Evolutionary conservation across 1,140 invertebrate species (phyloP).

Genomic region (Leptinotarsa undecemlineata): DNA sequence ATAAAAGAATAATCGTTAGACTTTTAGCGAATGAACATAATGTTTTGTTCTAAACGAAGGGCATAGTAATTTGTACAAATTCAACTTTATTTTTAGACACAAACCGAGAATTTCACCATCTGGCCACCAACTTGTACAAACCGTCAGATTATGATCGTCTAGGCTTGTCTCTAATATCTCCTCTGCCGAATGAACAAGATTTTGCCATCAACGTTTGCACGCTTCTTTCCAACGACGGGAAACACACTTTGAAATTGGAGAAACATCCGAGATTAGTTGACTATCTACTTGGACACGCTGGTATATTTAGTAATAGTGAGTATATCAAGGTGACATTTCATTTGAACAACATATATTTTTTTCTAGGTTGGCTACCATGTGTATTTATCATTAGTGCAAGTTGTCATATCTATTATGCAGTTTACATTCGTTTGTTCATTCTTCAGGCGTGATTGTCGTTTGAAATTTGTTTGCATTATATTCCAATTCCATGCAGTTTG

Average conservation of each 20-base stretch:
- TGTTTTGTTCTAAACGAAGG: too few relatives aligned
- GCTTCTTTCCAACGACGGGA: constrained; percentile 90
- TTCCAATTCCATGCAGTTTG: background rate
- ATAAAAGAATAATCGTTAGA: too few relatives aligned
- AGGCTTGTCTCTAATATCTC: constrained; percentile 86
- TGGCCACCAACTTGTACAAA: constrained; percentile 73
- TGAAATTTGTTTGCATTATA: background rate
- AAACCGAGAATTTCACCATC: constrained; percentile 62
- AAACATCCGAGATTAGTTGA: constrained; percentile 85
- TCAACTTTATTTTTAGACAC: constrained; percentile 32
- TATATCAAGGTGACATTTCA: constrained; percentile 36
- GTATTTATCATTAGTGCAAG: too few relatives aligned
- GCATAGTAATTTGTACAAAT: too few relatives aligned
- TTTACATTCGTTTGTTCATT: too few relatives aligned
- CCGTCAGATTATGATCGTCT: constrained; percentile 86
- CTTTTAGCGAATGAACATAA: too few relatives aligned
- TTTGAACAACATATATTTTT: too few relatives aligned
- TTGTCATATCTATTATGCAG: too few relatives aligned
- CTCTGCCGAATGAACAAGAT: constrained; percentile 97
- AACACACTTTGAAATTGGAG: constrained; percentile 81
- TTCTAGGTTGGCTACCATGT: too few relatives aligned
- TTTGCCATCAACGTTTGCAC: constrained; percentile 98
- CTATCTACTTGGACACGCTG: constrained; percentile 89
- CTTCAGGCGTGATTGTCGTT: too few relatives aligned
- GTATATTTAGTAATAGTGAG: constrained; percentile 86